These are phyloP conservation scores for Oreohelix idahoensis DNA, from an alignment of 1,140 invertebrate genomes.

Conservation along the genomic window DNA sequence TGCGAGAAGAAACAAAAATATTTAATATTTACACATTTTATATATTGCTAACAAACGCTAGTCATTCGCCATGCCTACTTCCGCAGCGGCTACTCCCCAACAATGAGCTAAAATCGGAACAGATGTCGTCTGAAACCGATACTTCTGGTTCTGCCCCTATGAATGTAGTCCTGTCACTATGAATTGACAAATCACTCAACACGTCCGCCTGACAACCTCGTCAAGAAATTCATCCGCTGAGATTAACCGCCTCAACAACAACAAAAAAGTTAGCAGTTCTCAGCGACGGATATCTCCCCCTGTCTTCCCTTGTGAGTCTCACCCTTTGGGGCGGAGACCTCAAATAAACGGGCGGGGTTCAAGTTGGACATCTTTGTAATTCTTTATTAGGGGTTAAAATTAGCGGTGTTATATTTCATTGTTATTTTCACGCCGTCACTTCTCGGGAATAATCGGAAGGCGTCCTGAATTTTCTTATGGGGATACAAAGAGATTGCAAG, in stretches of 20 bases:
- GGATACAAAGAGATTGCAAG: not conserved
- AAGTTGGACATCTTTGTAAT: slow-evolving; percentile 16
- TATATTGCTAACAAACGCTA: not conserved
- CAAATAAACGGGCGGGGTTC: slow-evolving; percentile 15
- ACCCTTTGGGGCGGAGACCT: not conserved
- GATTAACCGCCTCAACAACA: slow-evolving; percentile 1
- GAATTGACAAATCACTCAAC: slow-evolving; percentile 39
- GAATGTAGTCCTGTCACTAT: slow-evolving; percentile 33
- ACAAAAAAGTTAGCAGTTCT: not conserved
- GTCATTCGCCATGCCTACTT: not conserved
- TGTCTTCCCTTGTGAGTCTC: not conserved
- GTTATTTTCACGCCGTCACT: slow-evolving; percentile 5
- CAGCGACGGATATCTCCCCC: not conserved
- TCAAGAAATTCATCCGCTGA: slow-evolving; percentile 38
- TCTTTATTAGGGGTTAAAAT: slow-evolving; percentile 10
- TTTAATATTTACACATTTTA: no score
- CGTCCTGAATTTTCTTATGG: not conserved
- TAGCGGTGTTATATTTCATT: slow-evolving; percentile 16
- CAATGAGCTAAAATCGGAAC: not conserved
- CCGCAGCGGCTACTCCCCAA: not conserved
- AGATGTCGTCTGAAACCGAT: slow-evolving; percentile 34
- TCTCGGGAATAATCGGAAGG: slow-evolving; percentile 12
- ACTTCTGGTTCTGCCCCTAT: not conserved
- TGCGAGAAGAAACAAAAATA: no score
- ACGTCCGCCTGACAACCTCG: slow-evolving; percentile 31